Evolutionary conservation across 2,888 invertebrate species (phyloP), one percentile per base, ranked within the genome.

Genomic region (Dryobotodes eremita): DNA sequence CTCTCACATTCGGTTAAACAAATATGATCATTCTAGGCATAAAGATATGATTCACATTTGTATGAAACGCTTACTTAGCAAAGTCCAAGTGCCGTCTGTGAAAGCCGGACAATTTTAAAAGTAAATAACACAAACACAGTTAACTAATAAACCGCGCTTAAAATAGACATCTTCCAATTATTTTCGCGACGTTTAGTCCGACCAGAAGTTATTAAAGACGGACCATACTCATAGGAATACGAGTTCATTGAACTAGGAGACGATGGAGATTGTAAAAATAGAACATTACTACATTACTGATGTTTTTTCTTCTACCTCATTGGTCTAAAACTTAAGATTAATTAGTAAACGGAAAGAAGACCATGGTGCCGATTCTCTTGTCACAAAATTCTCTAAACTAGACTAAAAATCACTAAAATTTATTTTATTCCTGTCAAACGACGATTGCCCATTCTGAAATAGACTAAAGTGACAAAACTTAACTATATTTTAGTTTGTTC

Each of bases 121-220:
- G 10, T 42, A 61, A 71, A 66, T 26, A 46, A 53, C 53, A 53
- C 42, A 66, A 48, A 26, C 64, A 46, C 68, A 48, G 17, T 61
- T 13, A 53, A 65, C 42, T 66, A 75, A 80, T 75, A 66, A 75
- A 71, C 8, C 15, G 10, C 8, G n/a, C 66, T 46, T 46, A 62
- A 81, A 82, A 81, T 75, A 81, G 76, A 61, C 61, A 46, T 50
- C 76, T 53, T 57, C 26, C 82, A 68, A 75, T 82, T 82, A 55
- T 31, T 57, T 57, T 55, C 26, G 53, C 66, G 53, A 20, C 8
- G 31, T n/a, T 50, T 50, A 65, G 23, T 8, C 23, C 5, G 57
- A 50, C 50, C 26, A 57, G 23, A 70, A 71, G 46, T 75, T 26
- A 53, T 53, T 71, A 53, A 78, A 36, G 42, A 31, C 62, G 23